Percentiles rank a stretch among this genome's conserved stretches.
Evolutionary conservation across 1,140 invertebrate species (phyloP).

Genomic region (Drosophila triauraria): DNA sequence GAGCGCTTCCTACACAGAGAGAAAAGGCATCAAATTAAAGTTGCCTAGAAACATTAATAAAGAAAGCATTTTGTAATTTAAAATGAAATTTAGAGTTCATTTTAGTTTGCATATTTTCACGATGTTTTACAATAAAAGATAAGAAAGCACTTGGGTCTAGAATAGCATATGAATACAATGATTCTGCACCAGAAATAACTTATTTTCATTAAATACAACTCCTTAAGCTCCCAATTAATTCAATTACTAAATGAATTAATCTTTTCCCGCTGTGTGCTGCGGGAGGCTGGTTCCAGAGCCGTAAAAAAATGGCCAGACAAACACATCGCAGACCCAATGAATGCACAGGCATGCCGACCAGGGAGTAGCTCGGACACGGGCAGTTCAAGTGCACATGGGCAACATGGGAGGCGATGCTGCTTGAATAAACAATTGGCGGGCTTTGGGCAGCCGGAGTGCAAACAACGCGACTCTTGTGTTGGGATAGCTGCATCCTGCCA

Average conservation of each 20-base stretch:
- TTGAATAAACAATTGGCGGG: slow-evolving; percentile 77
- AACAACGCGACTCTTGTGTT: slow-evolving; percentile 44
- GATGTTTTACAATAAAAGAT: no score
- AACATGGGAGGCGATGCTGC: slow-evolving; percentile 53
- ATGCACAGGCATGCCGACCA: slow-evolving; percentile 50
- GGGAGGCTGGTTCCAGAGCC: slow-evolving; percentile 14
- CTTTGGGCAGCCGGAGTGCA: slow-evolving; percentile 61
- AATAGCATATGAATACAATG: no score
- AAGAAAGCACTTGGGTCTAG: no score
- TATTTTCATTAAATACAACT: no score
- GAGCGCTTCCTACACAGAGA: slow-evolving; percentile 4
- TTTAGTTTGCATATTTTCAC: no score
- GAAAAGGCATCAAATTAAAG: not conserved
- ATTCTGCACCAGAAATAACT: not conserved
- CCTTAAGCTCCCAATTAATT: not conserved
- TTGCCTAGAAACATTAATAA: no score
- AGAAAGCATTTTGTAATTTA: no score
- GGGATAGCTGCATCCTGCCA: slow-evolving; percentile 5
- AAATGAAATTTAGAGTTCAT: no score
- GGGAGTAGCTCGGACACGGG: not conserved
- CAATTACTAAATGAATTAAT: not conserved
- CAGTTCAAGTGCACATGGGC: slow-evolving; percentile 32
- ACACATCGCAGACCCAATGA: slow-evolving; percentile 59
- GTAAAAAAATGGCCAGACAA: slow-evolving; percentile 52
- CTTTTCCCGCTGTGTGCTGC: slow-evolving; percentile 13